A percentile compares a stretch with the other conserved stretches of the same genome.
phyloP scores from a whole-genome alignment of 2,888 invertebrate genomes.

The Drosophila robusta region DNA sequence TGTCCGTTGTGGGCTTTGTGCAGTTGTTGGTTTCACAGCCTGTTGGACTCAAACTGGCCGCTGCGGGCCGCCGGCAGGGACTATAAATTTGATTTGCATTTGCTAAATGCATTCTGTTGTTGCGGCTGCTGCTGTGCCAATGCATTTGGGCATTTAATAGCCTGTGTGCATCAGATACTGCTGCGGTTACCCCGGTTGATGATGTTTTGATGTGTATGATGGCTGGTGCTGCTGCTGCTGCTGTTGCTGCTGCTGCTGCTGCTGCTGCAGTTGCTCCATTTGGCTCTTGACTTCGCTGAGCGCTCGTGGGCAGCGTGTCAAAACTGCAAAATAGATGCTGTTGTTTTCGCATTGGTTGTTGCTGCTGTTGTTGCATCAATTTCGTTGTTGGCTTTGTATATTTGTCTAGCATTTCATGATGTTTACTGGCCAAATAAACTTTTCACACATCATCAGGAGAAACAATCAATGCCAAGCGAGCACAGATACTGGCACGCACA shows the following conservation, averaged over 20 bases:
- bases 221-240: conserved; percentile 22
- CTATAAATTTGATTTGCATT: conserved; percentile 49
- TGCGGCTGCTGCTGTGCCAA: conserved; percentile 23
- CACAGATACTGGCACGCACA: conserved; percentile 22
- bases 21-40: conserved; percentile 6
- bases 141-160: conserved; percentile 41
- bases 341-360: conserved; percentile 8
- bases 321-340: conserved; percentile 10
- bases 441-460: conserved; percentile 74
- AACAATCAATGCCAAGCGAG: conserved; percentile 70
- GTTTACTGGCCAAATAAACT: conserved; percentile 78
- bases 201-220: conserved; percentile 10
- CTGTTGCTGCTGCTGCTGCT: conserved; percentile 38
- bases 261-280: conserved; percentile 44
- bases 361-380: conserved; percentile 23
- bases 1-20: not conserved
- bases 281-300: conserved; percentile 18
- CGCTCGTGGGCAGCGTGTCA: conserved; percentile 23
- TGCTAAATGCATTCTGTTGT: conserved; percentile 46
- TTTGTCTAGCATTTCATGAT: conserved; percentile 73
- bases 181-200: conserved; percentile 19
- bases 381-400: conserved; percentile 48
- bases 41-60: conserved; percentile 1
- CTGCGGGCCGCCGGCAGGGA: conserved; percentile 18
- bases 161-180: conserved; percentile 14